phyloP scores from a whole-genome alignment of 2,888 invertebrate species.

The Drosophila setosimentum region DNA sequence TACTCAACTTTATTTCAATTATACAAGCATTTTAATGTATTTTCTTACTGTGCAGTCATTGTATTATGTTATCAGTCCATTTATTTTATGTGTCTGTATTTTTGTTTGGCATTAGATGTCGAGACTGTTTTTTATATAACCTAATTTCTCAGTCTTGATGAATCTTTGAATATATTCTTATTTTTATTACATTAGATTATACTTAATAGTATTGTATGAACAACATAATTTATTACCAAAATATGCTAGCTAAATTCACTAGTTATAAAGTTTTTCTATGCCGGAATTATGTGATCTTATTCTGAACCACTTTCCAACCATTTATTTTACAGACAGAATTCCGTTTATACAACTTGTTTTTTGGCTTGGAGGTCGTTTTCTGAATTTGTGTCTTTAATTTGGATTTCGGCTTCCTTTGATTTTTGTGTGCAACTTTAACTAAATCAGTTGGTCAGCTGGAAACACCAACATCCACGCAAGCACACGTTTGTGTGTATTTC shows the following conservation, averaged over 20 bases:
- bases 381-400: conserved; percentile 1
- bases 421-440: conserved; percentile 47
- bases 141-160: too few species aligned
- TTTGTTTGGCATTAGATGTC: too few species aligned
- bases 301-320: neutral
- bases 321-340: neutral
- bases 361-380: neutral
- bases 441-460: conserved; percentile 44
- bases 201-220: too few species aligned
- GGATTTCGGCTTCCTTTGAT: neutral
- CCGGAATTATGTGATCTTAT: neutral
- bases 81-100: too few species aligned
- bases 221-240: too few species aligned
- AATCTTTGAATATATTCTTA: too few species aligned
- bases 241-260: too few species aligned
- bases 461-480: conserved; percentile 7
- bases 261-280: neutral
- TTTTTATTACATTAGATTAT: too few species aligned
- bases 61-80: too few species aligned
- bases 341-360: too few species aligned
- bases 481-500: conserved; percentile 10
- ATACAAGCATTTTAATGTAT: neutral
- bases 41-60: neutral
- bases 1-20: neutral
- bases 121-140: too few species aligned